A percentile compares a stretch with the other conserved stretches of the same genome.
Conservation (phyloP, 2,113 vertebrate species). For the Neolamprologus fasciatus region DNA sequence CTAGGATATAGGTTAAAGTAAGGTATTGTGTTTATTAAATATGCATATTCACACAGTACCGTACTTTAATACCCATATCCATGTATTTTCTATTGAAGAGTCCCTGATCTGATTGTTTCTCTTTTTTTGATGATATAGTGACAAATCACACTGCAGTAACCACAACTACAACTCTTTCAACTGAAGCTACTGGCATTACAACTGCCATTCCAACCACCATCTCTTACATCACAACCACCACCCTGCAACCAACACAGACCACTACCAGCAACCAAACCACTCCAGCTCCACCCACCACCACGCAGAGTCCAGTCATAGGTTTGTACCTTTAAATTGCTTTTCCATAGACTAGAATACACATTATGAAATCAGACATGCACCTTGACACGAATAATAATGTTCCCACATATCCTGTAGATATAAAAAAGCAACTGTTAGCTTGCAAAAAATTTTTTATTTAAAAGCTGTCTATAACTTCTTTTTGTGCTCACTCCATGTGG, state of each 20-base stretch:
- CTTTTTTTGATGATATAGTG: background rate
- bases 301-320: slow-evolving; percentile 13
- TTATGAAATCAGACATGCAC: background rate
- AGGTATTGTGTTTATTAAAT: background rate
- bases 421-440: background rate
- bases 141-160: background rate
- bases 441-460: background rate
- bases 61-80: background rate
- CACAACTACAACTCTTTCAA: background rate
- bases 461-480: background rate
- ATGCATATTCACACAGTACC: background rate
- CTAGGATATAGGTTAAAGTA: background rate
- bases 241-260: background rate
- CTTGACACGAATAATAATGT: background rate
- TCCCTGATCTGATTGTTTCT: background rate
- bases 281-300: background rate
- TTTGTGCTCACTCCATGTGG: background rate
- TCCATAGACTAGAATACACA: background rate
- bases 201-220: background rate
- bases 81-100: background rate
- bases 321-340: background rate
- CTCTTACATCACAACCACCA: background rate
- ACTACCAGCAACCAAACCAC: background rate
- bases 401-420: background rate
- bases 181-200: background rate